A percentile compares a stretch with the other conserved stretches of the same genome.
Conservation (phyloP, 1,140 invertebrate genomes). For the Diuraphis noxia region DNA sequence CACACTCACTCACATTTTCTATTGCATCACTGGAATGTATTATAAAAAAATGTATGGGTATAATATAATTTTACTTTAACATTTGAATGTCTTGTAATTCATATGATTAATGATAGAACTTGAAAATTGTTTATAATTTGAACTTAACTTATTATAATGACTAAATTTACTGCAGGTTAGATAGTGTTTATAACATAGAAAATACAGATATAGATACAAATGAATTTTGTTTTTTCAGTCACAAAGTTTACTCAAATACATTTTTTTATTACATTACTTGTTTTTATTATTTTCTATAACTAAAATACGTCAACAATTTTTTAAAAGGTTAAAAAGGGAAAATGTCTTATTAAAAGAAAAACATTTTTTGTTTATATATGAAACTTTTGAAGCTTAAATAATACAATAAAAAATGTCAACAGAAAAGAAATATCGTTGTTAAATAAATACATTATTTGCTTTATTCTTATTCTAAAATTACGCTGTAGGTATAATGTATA, state of each 20-base stretch:
- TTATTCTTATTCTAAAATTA: background rate
- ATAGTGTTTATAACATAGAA: background rate
- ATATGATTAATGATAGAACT: background rate
- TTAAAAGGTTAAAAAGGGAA: background rate
- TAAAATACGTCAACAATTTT: background rate
- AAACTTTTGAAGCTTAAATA: background rate
- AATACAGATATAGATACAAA: background rate
- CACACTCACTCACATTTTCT: too few relatives aligned
- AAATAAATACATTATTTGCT: background rate
- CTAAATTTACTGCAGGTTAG: background rate
- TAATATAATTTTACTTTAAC: background rate
- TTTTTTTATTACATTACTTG: background rate
- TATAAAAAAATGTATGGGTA: background rate
- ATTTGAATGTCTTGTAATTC: background rate
- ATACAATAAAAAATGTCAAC: background rate
- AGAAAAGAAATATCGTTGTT: background rate
- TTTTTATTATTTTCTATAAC: background rate
- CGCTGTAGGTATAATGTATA: background rate
- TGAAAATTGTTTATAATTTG: background rate
- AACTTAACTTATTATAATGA: background rate
- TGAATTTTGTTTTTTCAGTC: background rate
- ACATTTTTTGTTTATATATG: background rate
- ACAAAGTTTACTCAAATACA: background rate
- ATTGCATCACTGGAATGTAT: background rate
- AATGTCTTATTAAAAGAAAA: background rate